These are phyloP conservation scores for Troglohyphantes excavatus DNA, from an alignment of 2,888 invertebrate species.

Conservation along the genomic window DNA sequence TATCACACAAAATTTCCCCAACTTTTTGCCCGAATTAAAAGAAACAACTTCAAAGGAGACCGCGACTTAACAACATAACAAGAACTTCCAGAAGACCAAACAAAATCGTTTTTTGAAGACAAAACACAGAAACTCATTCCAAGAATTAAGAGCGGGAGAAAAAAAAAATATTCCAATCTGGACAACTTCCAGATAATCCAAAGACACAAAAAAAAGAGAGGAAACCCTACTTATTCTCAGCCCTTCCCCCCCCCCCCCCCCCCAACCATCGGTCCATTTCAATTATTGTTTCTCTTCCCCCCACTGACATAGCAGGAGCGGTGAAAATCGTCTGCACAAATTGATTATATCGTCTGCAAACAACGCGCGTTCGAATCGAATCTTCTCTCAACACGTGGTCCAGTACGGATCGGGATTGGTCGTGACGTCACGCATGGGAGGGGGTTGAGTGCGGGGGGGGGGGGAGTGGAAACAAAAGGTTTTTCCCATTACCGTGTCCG, in stretches of 20 bases:
- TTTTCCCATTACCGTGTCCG: slow-evolving; percentile 54
- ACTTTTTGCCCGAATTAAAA: too few relatives aligned
- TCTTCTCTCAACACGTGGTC: slow-evolving; percentile 5
- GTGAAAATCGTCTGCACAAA: not conserved
- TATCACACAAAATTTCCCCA: too few relatives aligned
- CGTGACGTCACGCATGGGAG: slow-evolving; percentile 55
- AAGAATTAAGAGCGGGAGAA: too few relatives aligned
- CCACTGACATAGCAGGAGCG: not conserved
- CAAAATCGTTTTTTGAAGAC: too few relatives aligned
- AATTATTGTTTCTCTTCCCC: not conserved
- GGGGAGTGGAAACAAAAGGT: slow-evolving; percentile 18
- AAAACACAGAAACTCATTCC: too few relatives aligned
- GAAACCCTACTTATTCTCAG: not conserved
- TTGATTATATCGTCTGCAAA: not conserved
- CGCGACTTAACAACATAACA: too few relatives aligned
- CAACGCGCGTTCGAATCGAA: not conserved
- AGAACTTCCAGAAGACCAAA: too few relatives aligned
- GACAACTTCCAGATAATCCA: not conserved
- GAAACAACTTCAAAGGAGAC: too few relatives aligned
- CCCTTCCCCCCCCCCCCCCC: too few relatives aligned
- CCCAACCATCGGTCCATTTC: not conserved
- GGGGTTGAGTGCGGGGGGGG: not conserved
- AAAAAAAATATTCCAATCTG: too few relatives aligned
- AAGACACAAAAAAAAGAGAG: not conserved
- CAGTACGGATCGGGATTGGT: slow-evolving; percentile 3